A percentile compares a stretch with the other conserved stretches of the same genome.
These are phyloP conservation scores for Chaetogeoica ovagalla DNA, from an alignment of 2,888 invertebrate species.

Conservation along the genomic window DNA sequence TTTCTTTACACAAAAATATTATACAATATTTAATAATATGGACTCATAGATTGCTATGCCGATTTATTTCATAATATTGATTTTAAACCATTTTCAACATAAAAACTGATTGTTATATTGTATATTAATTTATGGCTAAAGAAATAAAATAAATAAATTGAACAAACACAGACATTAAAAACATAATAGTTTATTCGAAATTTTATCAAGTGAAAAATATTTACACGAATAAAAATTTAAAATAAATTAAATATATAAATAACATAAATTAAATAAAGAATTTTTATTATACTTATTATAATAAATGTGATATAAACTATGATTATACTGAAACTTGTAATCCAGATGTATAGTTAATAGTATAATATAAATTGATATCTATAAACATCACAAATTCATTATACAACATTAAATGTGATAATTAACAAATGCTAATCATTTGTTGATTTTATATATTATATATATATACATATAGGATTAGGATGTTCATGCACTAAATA, in stretches of 20 bases:
- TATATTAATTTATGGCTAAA: background rate
- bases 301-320: constrained; percentile 22
- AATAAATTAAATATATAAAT: constrained; percentile 31
- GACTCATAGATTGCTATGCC: too few relatives aligned
- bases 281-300: background rate
- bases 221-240: constrained; percentile 4
- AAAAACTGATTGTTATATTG: background rate
- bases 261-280: constrained; percentile 23
- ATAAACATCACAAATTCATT: background rate
- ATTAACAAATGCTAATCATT: background rate
- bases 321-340: constrained; percentile 22
- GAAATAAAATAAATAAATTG: background rate
- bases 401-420: background rate
- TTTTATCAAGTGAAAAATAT: constrained; percentile 5
- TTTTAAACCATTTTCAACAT: background rate
- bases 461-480: too few relatives aligned
- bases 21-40: too few relatives aligned
- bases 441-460: background rate
- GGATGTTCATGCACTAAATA: too few relatives aligned
- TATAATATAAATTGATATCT: background rate
- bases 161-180: background rate
- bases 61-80: too few relatives aligned
- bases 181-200: constrained; percentile 3
- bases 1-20: too few relatives aligned
- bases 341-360: background rate